These are phyloP conservation scores for Anguilla pacifica DNA, from an alignment of 2,797 vertebrate species.

Conservation along the genomic window DNA sequence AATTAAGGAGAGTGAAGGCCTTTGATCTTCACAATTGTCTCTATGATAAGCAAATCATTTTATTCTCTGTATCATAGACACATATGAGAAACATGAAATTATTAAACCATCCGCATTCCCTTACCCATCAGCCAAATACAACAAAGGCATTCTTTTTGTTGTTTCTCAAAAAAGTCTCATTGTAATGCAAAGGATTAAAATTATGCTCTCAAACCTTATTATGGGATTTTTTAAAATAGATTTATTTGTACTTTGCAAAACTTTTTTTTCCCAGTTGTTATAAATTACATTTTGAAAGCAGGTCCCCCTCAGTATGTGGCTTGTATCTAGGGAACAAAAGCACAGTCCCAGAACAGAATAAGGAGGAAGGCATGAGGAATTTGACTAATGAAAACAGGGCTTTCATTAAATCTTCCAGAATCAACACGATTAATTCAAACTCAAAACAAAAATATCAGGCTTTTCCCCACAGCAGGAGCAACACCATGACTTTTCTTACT, in stretches of 20 bases:
- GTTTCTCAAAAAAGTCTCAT: conserved; percentile 12
- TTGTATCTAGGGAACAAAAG: background rate
- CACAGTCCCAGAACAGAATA: conserved; percentile 8
- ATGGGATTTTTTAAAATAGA: conserved; percentile 18
- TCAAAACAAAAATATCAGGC: conserved; percentile 1
- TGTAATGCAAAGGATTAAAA: conserved; percentile 21
- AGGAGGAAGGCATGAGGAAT: background rate
- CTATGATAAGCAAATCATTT: conserved; percentile 67
- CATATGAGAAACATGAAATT: conserved; percentile 31
- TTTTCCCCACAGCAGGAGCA: background rate
- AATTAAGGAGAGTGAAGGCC: conserved; percentile 65
- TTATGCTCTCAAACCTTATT: conserved; percentile 21
- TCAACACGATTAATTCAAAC: conserved; percentile 9
- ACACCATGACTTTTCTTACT: background rate
- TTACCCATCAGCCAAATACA: conserved; percentile 1
- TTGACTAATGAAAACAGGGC: conserved; percentile 26
- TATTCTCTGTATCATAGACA: conserved; percentile 61
- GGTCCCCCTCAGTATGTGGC: conserved; percentile 8
- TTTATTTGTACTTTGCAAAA: conserved; percentile 14
- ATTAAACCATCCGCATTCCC: conserved; percentile 4
- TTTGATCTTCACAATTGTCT: conserved; percentile 72
- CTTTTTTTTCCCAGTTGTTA: conserved; percentile 1
- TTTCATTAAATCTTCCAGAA: conserved; percentile 23
- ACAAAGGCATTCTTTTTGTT: background rate
- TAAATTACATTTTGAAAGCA: background rate